These are phyloP conservation scores for Siphamia tubifer DNA, from an alignment of 2,113 vertebrate genomes.

Conservation along the genomic window DNA sequence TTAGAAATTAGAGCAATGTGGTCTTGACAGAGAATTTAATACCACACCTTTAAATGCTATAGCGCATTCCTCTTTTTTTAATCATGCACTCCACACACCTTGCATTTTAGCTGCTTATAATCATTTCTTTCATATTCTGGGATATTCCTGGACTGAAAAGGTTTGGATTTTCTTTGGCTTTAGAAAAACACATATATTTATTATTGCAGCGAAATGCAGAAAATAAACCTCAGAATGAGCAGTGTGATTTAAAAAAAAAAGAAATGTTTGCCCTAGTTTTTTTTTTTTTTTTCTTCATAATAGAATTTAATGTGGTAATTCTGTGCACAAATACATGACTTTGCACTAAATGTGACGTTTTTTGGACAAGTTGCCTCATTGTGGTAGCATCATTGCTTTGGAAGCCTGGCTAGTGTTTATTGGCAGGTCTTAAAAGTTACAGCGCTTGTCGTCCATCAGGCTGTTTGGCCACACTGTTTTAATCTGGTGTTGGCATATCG, in stretches of 20 bases:
- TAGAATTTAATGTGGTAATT: not conserved
- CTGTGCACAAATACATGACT: not conserved
- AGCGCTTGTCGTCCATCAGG: slow-evolving; percentile 60
- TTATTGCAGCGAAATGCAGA: slow-evolving; percentile 15
- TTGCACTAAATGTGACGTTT: not conserved
- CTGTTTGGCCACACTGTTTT: slow-evolving; percentile 63
- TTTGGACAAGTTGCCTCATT: not conserved
- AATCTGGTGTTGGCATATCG: slow-evolving; percentile 67
- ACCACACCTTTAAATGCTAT: slow-evolving; percentile 33
- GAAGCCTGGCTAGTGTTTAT: slow-evolving; percentile 45
- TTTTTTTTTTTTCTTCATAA: not conserved
- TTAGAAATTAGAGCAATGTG: slow-evolving; percentile 58
- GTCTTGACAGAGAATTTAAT: slow-evolving; percentile 57
- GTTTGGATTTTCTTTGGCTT: slow-evolving; percentile 22
- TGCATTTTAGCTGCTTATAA: slow-evolving; percentile 44
- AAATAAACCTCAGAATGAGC: slow-evolving; percentile 7
- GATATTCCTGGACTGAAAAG: slow-evolving; percentile 21
- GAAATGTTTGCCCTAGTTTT: not conserved
- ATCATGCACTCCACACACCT: slow-evolving; percentile 20
- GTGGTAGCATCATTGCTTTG: slow-evolving; percentile 21
- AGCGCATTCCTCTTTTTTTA: slow-evolving; percentile 20
- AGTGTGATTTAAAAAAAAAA: not conserved
- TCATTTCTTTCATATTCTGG: slow-evolving; percentile 39
- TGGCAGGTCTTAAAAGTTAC: slow-evolving; percentile 68
- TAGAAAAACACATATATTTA: not conserved